These are phyloP conservation scores for Trypoxylus dichotomus DNA, from an alignment of 1,140 invertebrate species.

Conservation along the genomic window DNA sequence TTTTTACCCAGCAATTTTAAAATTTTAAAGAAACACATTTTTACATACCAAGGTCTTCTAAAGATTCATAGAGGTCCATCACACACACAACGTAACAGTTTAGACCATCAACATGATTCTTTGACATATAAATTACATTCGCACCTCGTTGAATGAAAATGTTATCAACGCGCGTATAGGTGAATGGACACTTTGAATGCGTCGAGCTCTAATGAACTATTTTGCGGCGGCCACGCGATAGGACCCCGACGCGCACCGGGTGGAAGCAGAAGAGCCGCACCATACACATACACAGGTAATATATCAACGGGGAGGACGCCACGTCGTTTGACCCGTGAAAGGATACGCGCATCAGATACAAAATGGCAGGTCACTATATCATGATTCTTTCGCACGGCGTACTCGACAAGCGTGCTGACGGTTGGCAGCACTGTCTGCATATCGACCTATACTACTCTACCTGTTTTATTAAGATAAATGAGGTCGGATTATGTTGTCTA, in stretches of 20 bases:
- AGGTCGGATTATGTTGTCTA: no score
- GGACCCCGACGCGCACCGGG: neutral
- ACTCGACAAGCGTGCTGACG: neutral
- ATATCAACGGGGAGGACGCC: neutral
- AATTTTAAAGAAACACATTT: no score
- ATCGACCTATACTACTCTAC: no score
- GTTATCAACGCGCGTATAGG: neutral
- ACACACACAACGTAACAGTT: no score
- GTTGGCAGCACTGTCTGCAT: no score
- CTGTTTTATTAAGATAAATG: no score
- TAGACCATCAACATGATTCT: neutral
- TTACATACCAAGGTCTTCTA: no score
- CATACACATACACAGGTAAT: neutral
- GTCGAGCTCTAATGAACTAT: neutral
- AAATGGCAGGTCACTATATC: slow-evolving; percentile 1
- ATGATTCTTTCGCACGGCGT: neutral
- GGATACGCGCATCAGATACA: neutral
- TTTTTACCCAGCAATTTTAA: no score
- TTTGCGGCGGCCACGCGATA: neutral
- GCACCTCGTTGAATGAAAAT: neutral
- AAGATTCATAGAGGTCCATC: no score
- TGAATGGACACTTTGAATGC: neutral
- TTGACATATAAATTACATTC: neutral
- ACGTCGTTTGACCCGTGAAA: neutral
- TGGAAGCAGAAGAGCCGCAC: neutral